Percentiles rank a stretch among this genome's conserved stretches.
phyloP scores from a whole-genome alignment of 2,797 vertebrate species.

The Crypturellus tataupa region DNA sequence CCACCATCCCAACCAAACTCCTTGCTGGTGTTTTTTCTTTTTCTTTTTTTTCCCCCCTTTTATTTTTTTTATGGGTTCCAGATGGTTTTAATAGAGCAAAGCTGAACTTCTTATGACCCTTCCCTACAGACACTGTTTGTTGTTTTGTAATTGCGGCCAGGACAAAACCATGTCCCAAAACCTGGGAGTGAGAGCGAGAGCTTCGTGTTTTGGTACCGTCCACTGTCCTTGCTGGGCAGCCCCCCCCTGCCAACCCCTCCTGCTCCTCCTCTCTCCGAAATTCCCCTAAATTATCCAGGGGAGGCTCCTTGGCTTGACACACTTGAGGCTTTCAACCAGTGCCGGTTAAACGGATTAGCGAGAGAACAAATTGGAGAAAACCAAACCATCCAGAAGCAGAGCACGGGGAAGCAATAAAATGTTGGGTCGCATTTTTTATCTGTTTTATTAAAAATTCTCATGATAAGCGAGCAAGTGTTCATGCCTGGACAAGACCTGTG shows the following conservation, averaged over 20 bases:
- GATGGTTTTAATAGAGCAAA: slow-evolving; percentile 75
- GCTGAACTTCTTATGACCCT: slow-evolving; percentile 75
- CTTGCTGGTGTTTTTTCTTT: background rate
- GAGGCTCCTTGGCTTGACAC: slow-evolving; percentile 37
- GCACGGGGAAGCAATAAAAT: slow-evolving; percentile 59
- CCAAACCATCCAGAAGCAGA: background rate
- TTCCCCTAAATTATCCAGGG: background rate
- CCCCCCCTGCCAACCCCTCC: background rate
- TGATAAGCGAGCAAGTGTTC: slow-evolving; percentile 86
- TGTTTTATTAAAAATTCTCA: slow-evolving; percentile 80
- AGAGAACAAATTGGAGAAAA: background rate
- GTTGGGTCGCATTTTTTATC: background rate
- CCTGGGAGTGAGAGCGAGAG: slow-evolving; percentile 35
- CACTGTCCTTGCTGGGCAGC: background rate
- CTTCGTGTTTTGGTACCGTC: slow-evolving; percentile 3
- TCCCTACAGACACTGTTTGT: slow-evolving; percentile 74
- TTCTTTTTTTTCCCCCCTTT: background rate
- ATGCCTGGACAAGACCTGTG: slow-evolving; percentile 76
- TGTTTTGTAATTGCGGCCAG: slow-evolving; percentile 70
- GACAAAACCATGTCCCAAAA: slow-evolving; percentile 60
- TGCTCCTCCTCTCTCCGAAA: background rate
- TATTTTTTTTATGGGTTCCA: slow-evolving; percentile 62
- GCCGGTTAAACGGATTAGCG: background rate
- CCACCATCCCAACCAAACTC: slow-evolving; percentile 52
- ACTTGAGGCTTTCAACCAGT: slow-evolving; percentile 29